Conservation (phyloP, 2,113 vertebrate genomes). For the Tyto alba region DNA sequence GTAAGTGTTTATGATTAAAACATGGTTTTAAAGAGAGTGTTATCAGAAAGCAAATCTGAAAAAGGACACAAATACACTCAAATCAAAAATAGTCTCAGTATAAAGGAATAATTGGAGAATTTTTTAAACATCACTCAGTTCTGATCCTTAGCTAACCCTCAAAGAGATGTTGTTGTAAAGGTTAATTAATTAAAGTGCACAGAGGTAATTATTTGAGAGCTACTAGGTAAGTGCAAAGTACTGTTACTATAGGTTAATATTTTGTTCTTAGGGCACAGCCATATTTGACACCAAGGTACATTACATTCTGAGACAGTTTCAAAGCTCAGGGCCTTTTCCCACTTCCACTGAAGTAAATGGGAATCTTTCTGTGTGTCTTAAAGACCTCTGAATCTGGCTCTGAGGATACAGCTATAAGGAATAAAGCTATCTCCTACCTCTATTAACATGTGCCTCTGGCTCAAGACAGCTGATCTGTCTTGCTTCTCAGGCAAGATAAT, state of each 20-base stretch:
- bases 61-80: background rate
- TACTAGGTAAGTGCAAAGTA: slow-evolving; percentile 29
- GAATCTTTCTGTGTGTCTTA: background rate
- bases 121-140: slow-evolving; percentile 17
- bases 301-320: background rate
- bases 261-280: background rate
- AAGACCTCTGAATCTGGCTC: background rate
- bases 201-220: slow-evolving; percentile 43
- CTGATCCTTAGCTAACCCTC: slow-evolving; percentile 13
- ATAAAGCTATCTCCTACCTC: slow-evolving; percentile 2
- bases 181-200: slow-evolving; percentile 60
- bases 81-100: background rate
- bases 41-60: background rate
- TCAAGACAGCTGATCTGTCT: slow-evolving; percentile 11
- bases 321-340: background rate
- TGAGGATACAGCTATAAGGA: background rate
- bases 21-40: background rate
- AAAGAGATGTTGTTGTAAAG: slow-evolving; percentile 34
- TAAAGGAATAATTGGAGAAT: slow-evolving; percentile 6
- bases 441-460: slow-evolving; percentile 6
- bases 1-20: slow-evolving; percentile 1
- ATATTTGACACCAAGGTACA: background rate
- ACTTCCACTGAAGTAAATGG: background rate
- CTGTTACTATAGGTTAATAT: slow-evolving; percentile 41
- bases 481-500: slow-evolving; percentile 9